These are phyloP conservation scores for Acronicta alni DNA, from an alignment of 2,888 invertebrate genomes.

Conservation along the genomic window DNA sequence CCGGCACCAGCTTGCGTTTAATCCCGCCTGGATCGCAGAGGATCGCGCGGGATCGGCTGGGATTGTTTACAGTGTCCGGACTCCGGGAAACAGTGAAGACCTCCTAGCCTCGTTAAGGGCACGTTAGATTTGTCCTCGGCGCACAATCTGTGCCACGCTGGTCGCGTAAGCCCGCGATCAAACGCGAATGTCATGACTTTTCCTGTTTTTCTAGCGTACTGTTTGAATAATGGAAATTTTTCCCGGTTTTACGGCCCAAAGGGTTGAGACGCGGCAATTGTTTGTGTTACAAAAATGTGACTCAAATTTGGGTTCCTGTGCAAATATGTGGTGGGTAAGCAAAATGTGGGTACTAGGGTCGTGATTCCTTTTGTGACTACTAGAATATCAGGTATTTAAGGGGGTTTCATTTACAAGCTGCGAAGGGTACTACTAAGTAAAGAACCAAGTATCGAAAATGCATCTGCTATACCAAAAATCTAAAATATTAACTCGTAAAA, in stretches of 20 bases:
- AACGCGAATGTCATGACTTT: constrained; percentile 42
- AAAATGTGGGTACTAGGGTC: constrained; percentile 35
- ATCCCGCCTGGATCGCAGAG: constrained; percentile 20
- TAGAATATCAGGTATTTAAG: constrained; percentile 38
- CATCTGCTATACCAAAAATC: too few species aligned
- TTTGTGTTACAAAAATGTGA: constrained; percentile 50
- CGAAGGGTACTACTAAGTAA: constrained; percentile 15
- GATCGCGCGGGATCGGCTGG: constrained; percentile 9
- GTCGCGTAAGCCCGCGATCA: constrained; percentile 43
- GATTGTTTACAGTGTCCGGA: constrained; percentile 34
- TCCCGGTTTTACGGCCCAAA: constrained; percentile 44
- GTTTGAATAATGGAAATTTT: constrained; percentile 55
- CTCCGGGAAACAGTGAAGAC: constrained; percentile 1
- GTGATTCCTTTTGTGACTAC: constrained; percentile 45
- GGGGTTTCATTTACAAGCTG: constrained; percentile 14
- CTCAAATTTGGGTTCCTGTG: constrained; percentile 40
- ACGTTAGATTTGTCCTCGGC: constrained; percentile 31
- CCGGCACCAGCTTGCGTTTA: constrained; percentile 34
- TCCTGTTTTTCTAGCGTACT: constrained; percentile 47
- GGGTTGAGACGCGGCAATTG: constrained; percentile 47
- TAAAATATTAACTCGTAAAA: too few species aligned
- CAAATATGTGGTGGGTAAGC: constrained; percentile 45
- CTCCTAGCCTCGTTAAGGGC: constrained; percentile 23
- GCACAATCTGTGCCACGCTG: constrained; percentile 37
- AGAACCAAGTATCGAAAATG: constrained; percentile 3